Conservation (phyloP, 2,113 vertebrate species). For the Chaetura pelagica region DNA sequence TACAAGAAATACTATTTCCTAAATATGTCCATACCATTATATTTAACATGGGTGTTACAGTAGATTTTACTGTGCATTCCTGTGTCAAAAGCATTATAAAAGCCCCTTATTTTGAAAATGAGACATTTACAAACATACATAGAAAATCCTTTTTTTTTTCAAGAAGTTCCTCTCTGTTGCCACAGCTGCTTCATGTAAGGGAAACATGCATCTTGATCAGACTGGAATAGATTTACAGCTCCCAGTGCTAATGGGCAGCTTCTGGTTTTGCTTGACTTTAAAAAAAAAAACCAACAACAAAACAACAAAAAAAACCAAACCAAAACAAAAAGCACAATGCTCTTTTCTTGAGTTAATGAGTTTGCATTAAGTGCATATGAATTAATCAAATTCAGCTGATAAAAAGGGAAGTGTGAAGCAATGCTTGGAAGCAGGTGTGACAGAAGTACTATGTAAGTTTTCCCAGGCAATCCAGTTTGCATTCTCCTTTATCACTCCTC, state of each 20-base stretch:
- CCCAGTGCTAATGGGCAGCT: constrained; percentile 3
- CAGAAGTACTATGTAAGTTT: neutral
- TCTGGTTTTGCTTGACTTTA: neutral
- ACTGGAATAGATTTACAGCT: neutral
- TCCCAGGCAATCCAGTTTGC: neutral
- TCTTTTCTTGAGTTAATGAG: neutral
- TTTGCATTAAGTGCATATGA: neutral
- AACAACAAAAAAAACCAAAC: neutral
- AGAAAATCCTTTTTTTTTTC: neutral
- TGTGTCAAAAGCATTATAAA: neutral
- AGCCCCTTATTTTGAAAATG: neutral
- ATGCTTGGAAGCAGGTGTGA: neutral
- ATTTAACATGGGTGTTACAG: neutral
- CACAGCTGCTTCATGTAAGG: neutral
- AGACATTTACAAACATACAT: neutral
- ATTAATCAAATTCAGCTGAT: neutral
- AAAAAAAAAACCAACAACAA: no score
- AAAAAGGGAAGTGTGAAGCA: neutral
- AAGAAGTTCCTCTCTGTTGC: neutral
- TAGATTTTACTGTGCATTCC: neutral
- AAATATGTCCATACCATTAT: neutral
- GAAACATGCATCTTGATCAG: neutral
- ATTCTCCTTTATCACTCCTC: neutral
- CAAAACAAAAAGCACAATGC: neutral
- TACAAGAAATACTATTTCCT: constrained; percentile 21